These are phyloP conservation scores for Drosophila cyrtoloma DNA, from an alignment of 2,888 invertebrate genomes.

Conservation along the genomic window DNA sequence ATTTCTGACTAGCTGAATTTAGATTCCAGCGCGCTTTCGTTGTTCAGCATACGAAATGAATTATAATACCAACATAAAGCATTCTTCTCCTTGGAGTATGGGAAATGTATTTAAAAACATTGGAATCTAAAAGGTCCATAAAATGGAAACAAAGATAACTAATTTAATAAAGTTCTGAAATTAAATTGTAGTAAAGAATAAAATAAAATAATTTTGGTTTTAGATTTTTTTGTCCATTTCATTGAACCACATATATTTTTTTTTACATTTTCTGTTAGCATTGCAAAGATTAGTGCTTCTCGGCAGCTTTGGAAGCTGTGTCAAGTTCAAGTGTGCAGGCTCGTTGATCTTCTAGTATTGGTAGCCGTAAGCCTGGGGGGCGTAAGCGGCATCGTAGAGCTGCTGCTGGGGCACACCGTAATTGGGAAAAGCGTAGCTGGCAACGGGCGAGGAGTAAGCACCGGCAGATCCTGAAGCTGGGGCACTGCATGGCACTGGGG, in stretches of 20 bases:
- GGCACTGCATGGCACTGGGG: conserved; percentile 76
- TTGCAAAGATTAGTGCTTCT: conserved; percentile 36
- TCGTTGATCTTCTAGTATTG: conserved; percentile 55
- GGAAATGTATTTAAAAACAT: too few species aligned
- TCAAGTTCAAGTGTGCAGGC: conserved; percentile 11
- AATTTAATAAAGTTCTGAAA: neutral
- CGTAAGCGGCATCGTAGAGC: conserved; percentile 54
- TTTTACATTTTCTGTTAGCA: conserved; percentile 46
- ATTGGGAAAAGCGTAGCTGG: conserved; percentile 62
- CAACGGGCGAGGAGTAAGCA: conserved; percentile 79
- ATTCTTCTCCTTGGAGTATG: neutral
- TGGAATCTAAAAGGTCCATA: neutral
- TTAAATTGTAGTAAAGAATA: neutral
- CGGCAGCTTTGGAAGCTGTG: conserved; percentile 29
- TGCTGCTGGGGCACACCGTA: conserved; percentile 72
- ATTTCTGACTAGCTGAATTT: neutral
- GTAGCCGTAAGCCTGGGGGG: conserved; percentile 62
- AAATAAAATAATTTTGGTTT: conserved; percentile 4
- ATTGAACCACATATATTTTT: conserved; percentile 60
- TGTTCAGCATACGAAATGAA: neutral
- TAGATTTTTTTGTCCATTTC: conserved; percentile 16
- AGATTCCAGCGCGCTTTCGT: neutral
- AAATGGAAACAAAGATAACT: neutral
- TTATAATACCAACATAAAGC: neutral
- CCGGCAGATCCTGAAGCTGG: conserved; percentile 69